Conservation (phyloP, 2,888 invertebrate species). For the Scaptodrosophila latifasciaeformis region DNA sequence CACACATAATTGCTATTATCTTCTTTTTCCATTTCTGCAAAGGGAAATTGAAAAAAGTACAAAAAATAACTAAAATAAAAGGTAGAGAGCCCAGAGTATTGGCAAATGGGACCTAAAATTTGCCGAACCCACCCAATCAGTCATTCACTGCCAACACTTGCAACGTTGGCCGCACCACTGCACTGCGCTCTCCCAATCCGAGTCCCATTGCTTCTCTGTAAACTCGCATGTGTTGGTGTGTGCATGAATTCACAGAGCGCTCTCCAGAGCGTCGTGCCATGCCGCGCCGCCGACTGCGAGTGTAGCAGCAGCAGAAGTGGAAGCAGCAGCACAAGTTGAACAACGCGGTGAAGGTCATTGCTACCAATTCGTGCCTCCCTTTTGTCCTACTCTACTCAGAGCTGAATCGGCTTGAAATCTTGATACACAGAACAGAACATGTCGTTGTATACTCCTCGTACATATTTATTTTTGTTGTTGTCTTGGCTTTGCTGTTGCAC, state of each 20-base stretch:
- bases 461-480: background rate
- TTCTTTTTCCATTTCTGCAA: conserved; percentile 32
- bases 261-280: too few relatives aligned
- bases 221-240: conserved; percentile 37
- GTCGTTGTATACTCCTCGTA: too few relatives aligned
- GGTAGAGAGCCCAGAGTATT: too few relatives aligned
- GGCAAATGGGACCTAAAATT: too few relatives aligned
- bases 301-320: conserved; percentile 27
- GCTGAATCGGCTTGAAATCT: conserved; percentile 41
- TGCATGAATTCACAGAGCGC: too few relatives aligned
- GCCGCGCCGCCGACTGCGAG: conserved; percentile 19
- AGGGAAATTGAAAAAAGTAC: too few relatives aligned
- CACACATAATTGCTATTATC: conserved; percentile 58
- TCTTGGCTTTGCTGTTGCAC: conserved; percentile 5
- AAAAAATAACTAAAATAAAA: too few relatives aligned
- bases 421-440: conserved; percentile 16
- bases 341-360: conserved; percentile 76
- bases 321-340: conserved; percentile 58
- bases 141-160: background rate
- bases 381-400: conserved; percentile 71
- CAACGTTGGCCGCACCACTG: conserved; percentile 1
- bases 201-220: conserved; percentile 20
- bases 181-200: conserved; percentile 16
- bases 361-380: conserved; percentile 74
- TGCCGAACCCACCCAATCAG: too few relatives aligned